Evolutionary conservation across 2,113 vertebrate genomes (phyloP).

Genomic region (Ancistrus triradiatus): DNA sequence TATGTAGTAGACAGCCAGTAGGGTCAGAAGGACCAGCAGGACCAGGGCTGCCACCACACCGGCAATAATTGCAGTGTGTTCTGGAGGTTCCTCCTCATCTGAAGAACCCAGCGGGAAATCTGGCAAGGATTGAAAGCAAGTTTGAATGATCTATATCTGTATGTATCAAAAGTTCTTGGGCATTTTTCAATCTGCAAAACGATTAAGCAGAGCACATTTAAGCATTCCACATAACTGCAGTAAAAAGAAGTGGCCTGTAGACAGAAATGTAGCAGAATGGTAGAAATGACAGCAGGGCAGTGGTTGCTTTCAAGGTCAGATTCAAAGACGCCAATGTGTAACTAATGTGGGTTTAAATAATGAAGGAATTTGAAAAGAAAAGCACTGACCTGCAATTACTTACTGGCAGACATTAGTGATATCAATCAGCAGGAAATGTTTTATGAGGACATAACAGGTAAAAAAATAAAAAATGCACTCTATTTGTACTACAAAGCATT

Average conservation of each 20-base stretch:
- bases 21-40: slow-evolving; percentile 74
- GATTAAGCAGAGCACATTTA: too few species aligned
- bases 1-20: slow-evolving; percentile 85
- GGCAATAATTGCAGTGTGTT: slow-evolving; percentile 81
- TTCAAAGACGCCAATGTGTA: not conserved
- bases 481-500: too few species aligned
- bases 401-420: slow-evolving; percentile 1
- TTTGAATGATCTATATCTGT: too few species aligned
- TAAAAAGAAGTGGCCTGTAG: too few species aligned
- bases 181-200: not conserved
- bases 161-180: too few species aligned
- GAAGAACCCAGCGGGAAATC: slow-evolving; percentile 47
- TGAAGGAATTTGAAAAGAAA: not conserved
- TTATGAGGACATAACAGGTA: too few species aligned
- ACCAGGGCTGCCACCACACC: slow-evolving; percentile 79
- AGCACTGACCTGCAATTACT: not conserved
- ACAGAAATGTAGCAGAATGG: too few species aligned
- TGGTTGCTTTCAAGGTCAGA: slow-evolving; percentile 3
- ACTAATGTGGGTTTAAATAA: not conserved
- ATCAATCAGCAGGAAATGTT: not conserved
- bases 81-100: slow-evolving; percentile 48
- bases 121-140: not conserved
- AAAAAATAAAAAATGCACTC: too few species aligned
- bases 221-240: too few species aligned
- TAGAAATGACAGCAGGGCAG: not conserved